phyloP scores from a whole-genome alignment of 2,113 vertebrate species.

The Vulpes ferrilata region DNA sequence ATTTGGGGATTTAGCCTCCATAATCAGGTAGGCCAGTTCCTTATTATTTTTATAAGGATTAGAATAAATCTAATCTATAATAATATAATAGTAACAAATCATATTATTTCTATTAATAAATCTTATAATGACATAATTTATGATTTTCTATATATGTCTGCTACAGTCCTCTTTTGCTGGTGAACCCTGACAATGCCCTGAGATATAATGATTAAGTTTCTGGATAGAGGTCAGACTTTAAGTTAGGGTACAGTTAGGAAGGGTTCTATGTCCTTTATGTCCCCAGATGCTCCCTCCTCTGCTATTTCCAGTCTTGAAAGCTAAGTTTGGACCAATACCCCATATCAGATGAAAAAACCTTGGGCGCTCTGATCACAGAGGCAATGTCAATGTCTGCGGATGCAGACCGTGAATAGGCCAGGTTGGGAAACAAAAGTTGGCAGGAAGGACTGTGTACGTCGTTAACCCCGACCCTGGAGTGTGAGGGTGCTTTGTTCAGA shows the following conservation, averaged over 20 bases:
- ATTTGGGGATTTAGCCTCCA: not conserved
- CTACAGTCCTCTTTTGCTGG: not conserved
- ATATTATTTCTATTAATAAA: not conserved
- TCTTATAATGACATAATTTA: not conserved
- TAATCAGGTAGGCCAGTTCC: not conserved
- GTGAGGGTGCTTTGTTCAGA: conserved; percentile 35
- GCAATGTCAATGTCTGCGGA: not conserved
- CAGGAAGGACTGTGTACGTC: conserved; percentile 62
- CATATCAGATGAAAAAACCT: not conserved
- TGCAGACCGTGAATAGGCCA: conserved; percentile 62
- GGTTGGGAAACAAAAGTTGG: conserved; percentile 61
- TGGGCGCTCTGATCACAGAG: conserved; percentile 16
- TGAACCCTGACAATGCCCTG: not conserved
- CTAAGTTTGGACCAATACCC: not conserved
- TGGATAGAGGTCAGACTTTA: not conserved
- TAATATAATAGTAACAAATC: not conserved
- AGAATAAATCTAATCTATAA: not conserved
- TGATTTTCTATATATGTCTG: not conserved
- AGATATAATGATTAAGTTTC: not conserved
- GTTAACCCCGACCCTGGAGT: conserved; percentile 47
- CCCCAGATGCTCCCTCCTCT: not conserved
- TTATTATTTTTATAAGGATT: not conserved
- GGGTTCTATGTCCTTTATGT: not conserved
- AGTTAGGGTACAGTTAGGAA: not conserved
- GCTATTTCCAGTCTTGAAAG: not conserved